These are phyloP conservation scores for Molossus alvarezi DNA, from an alignment of 2,797 vertebrate species.

Conservation along the genomic window DNA sequence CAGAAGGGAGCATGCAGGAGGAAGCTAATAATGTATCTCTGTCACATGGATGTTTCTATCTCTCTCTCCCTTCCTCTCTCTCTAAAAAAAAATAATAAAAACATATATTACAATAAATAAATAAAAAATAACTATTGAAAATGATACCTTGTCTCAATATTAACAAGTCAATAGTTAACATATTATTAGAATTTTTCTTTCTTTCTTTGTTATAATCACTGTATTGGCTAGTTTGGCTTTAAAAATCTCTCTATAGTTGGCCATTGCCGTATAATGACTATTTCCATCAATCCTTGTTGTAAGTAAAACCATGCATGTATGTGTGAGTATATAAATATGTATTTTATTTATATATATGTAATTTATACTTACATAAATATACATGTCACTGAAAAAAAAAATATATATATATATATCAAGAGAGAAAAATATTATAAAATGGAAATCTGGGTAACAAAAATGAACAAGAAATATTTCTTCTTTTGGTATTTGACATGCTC, in stretches of 20 bases:
- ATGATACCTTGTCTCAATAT: neutral
- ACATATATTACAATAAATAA: too few relatives aligned
- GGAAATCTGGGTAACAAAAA: neutral
- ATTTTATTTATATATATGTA: neutral
- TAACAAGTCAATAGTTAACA: neutral
- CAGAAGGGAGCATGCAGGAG: too few relatives aligned
- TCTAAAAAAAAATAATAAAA: too few relatives aligned
- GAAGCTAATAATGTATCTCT: too few relatives aligned
- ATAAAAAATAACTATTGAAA: slow-evolving; percentile 18
- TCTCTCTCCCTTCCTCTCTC: too few relatives aligned
- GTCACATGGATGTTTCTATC: too few relatives aligned
- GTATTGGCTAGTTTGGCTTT: neutral
- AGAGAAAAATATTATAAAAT: neutral
- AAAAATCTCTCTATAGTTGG: neutral
- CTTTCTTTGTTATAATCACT: neutral
- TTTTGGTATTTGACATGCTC: neutral
- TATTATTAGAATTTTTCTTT: neutral
- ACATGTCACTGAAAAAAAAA: neutral
- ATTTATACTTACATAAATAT: neutral
- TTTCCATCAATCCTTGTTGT: neutral
- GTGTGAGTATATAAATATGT: neutral
- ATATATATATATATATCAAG: neutral
- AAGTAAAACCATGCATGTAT: neutral
- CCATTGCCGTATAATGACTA: neutral
- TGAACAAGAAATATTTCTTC: neutral